Evolutionary conservation across 2,888 invertebrate genomes (phyloP).

Genomic region (Busseola fusca): DNA sequence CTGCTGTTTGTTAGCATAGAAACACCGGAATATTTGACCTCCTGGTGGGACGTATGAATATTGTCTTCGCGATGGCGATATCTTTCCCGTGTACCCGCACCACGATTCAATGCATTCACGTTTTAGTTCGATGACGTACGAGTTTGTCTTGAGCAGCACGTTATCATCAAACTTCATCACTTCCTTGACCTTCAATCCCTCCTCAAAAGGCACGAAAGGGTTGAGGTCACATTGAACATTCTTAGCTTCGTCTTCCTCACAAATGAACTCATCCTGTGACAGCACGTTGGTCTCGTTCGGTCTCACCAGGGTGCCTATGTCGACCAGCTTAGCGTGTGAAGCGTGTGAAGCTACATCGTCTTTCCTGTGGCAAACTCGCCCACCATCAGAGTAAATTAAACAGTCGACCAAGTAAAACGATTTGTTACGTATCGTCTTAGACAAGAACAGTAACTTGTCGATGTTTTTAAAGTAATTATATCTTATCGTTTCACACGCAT

Average conservation of each 20-base stretch:
- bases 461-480: conserved; percentile 78
- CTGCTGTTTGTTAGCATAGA: conserved; percentile 80
- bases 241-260: conserved; percentile 73
- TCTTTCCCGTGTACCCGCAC: conserved; percentile 78
- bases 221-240: conserved; percentile 78
- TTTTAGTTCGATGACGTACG: conserved; percentile 68
- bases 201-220: conserved; percentile 72
- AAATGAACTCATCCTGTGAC: conserved; percentile 82
- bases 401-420: conserved; percentile 81
- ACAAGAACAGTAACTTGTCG: conserved; percentile 80
- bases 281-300: conserved; percentile 75
- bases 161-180: conserved; percentile 65
- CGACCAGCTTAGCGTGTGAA: conserved; percentile 75
- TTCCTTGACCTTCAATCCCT: conserved; percentile 72
- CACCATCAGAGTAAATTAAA: conserved; percentile 77
- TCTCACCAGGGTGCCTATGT: conserved; percentile 76
- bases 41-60: conserved; percentile 74
- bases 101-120: conserved; percentile 72
- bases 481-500: conserved; percentile 75
- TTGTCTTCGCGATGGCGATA: conserved; percentile 64
- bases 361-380: conserved; percentile 80
- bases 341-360: conserved; percentile 69
- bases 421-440: conserved; percentile 73
- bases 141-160: conserved; percentile 76
- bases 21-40: conserved; percentile 79